A percentile compares a stretch with the other conserved stretches of the same genome.
phyloP scores from a whole-genome alignment of 92 coral and sea anemone genomes.

The Meandrina meandrites region DNA sequence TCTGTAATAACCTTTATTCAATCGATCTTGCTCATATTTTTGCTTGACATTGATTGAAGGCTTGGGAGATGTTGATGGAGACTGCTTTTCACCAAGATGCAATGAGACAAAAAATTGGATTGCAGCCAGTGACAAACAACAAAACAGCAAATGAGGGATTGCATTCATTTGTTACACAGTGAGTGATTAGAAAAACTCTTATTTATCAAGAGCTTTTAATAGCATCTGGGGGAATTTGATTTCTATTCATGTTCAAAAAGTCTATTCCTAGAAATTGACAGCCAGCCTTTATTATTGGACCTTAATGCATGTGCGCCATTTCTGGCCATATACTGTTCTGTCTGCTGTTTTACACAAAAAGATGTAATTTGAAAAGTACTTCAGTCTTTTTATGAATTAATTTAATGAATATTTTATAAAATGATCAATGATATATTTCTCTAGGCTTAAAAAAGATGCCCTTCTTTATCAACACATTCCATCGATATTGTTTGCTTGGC shows the following conservation, averaged over 20 bases:
- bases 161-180: neutral
- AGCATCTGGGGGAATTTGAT: too few species aligned
- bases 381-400: too few species aligned
- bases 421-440: neutral
- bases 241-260: too few species aligned
- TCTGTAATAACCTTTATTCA: neutral
- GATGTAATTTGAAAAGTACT: too few species aligned
- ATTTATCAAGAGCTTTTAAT: neutral
- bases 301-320: too few species aligned
- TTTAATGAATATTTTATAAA: too few species aligned
- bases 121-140: constrained; percentile 5
- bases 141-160: neutral
- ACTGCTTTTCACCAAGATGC: constrained; percentile 53
- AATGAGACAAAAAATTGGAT: constrained; percentile 33
- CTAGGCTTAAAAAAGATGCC: constrained; percentile 68
- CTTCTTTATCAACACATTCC: constrained; percentile 68
- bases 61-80: constrained; percentile 67
- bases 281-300: too few species aligned
- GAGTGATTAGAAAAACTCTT: neutral
- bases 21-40: neutral
- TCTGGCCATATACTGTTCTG: neutral
- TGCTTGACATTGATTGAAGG: constrained; percentile 44
- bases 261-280: too few species aligned
- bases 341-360: neutral
- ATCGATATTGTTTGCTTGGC: constrained; percentile 86